These are phyloP conservation scores for Acipenser oxyrinchus DNA, from an alignment of 2,797 vertebrate genomes.

Conservation along the genomic window DNA sequence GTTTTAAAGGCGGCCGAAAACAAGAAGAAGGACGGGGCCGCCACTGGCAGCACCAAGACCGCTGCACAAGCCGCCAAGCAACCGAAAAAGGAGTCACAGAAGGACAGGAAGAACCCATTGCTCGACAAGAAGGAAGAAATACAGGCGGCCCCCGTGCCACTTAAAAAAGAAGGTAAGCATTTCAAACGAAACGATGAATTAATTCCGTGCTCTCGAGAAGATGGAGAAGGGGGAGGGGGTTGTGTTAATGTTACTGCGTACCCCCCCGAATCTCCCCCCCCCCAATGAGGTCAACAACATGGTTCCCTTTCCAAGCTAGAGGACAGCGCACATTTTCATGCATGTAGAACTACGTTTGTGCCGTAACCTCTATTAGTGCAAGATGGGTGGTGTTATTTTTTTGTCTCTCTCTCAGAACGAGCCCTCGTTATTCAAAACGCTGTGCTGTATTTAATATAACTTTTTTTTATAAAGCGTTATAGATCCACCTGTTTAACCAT, in stretches of 20 bases:
- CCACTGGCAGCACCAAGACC: conserved; percentile 73
- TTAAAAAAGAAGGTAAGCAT: conserved; percentile 74
- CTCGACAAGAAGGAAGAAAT: conserved; percentile 77
- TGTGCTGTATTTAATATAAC: neutral
- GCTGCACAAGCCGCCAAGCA: conserved; percentile 76
- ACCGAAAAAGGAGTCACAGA: conserved; percentile 85
- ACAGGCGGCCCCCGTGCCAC: conserved; percentile 68
- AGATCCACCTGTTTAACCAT: too few species aligned
- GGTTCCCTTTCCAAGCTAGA: too few species aligned
- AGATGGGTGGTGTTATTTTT: too few species aligned
- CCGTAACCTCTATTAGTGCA: too few species aligned
- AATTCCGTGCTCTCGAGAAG: conserved; percentile 22
- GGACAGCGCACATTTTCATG: too few species aligned
- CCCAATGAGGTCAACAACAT: conserved; percentile 46
- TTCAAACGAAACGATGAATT: neutral
- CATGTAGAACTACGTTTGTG: too few species aligned
- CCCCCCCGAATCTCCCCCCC: too few species aligned
- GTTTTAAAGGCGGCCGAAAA: conserved; percentile 84
- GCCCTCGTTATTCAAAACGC: neutral
- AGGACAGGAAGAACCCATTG: conserved; percentile 78
- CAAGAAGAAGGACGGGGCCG: conserved; percentile 82
- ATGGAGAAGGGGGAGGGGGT: neutral
- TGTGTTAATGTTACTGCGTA: conserved; percentile 5
- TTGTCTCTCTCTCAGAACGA: conserved; percentile 16
- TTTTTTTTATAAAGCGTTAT: too few species aligned